Evolutionary conservation across 1,140 invertebrate genomes (phyloP).

Genomic region (Pissodes strobi): DNA sequence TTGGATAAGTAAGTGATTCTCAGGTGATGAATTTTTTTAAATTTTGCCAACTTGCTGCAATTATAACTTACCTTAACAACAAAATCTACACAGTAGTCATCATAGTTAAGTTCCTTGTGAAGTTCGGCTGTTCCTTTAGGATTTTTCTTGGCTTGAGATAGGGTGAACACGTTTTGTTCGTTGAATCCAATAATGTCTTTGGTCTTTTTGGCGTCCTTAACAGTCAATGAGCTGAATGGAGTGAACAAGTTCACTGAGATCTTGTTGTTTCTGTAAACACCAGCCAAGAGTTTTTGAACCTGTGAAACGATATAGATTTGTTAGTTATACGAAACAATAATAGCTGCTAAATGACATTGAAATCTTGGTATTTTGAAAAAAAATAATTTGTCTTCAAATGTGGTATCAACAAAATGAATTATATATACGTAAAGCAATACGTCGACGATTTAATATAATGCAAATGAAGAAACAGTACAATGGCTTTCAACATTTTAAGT

Average conservation of each 20-base stretch:
- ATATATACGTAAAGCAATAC: too few relatives aligned
- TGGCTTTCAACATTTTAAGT: too few relatives aligned
- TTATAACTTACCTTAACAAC: slow-evolving; percentile 57
- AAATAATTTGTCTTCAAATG: too few relatives aligned
- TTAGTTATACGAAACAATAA: too few relatives aligned
- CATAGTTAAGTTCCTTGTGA: slow-evolving; percentile 58
- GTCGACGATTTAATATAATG: too few relatives aligned
- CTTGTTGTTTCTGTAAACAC: slow-evolving; percentile 44
- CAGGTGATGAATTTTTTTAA: too few relatives aligned
- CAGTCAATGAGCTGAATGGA: slow-evolving; percentile 40
- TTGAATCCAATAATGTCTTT: slow-evolving; percentile 62
- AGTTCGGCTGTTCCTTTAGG: slow-evolving; percentile 58
- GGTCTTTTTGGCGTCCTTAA: slow-evolving; percentile 54
- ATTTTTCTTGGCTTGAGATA: slow-evolving; percentile 65
- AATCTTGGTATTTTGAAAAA: too few relatives aligned
- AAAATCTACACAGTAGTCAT: slow-evolving; percentile 64
- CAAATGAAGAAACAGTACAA: too few relatives aligned
- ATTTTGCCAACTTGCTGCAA: not conserved
- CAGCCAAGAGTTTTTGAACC: slow-evolving; percentile 58
- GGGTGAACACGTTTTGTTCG: slow-evolving; percentile 59
- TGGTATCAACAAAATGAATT: too few relatives aligned
- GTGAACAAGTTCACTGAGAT: slow-evolving; percentile 46
- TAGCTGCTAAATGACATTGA: too few relatives aligned
- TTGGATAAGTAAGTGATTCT: too few relatives aligned
- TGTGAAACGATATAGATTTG: too few relatives aligned